Evolutionary conservation across 2,113 vertebrate species (phyloP), one percentile per base, ranked within the genome.

Genomic region (Podarcis cretensis): DNA sequence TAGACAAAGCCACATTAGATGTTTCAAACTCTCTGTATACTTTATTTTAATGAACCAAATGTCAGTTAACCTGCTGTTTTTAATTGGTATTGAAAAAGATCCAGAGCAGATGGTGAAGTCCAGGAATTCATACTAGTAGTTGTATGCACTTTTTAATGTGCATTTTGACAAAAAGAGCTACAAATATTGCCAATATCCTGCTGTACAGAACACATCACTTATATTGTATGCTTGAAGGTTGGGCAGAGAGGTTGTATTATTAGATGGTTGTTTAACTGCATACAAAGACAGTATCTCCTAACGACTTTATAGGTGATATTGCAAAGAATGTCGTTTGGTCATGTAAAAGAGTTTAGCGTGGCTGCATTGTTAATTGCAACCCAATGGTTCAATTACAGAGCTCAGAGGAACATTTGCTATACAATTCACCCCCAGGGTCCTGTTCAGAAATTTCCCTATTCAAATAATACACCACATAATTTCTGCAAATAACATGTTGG

Each of bases 41-140:
- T 71, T 88, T 75, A 3, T 1, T 87, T 84, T 78, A 80, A 75
- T 1, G 0, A 93, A 83, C 48, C 0, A 0, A 83, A 80, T 78
- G n/a, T 77, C 65, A 1, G 6, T 73, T 90, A 82, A 90, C 18
- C 78, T 91, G 40, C 85, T 89, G 87, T 21, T 85, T 91, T 12
- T 21, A 92, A 95, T 89, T 76, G 89, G 79, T 18, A n/a, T 37
- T 90, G 85, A 85, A 89, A 91, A 86, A 71, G 87, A 68, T 84
- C 69, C 77, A 71, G 87, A 90, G 63, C 73, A 93, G 78, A 91
- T 91, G 91, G 65, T 69, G 86, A 90, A 40, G 63, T 88, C 81
- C 86, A 75, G 77, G 85, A 75, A 85, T 54, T 4, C 91, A 92
- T 91, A 89, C 84, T 89, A 79, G 68, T 85, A 86, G 80, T 84